Conservation (phyloP, 2,797 vertebrate species). For the Muraenolepis orangiensis region DNA sequence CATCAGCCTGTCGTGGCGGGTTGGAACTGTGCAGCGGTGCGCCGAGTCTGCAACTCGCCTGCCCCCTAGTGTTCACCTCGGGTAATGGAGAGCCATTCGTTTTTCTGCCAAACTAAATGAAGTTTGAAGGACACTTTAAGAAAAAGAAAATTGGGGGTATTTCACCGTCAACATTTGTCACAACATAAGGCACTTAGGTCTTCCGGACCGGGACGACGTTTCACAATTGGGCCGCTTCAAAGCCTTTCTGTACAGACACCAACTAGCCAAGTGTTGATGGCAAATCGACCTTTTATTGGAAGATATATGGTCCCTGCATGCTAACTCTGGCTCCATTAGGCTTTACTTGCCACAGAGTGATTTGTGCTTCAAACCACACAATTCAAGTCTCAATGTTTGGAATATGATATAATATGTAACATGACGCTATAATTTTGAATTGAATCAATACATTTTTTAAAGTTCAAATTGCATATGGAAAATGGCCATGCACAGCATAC, state of each 20-base stretch:
- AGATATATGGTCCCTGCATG: background rate
- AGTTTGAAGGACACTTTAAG: background rate
- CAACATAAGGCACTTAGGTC: background rate
- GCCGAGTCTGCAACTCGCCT: background rate
- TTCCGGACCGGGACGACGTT: background rate
- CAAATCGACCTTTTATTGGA: background rate
- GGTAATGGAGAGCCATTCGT: background rate
- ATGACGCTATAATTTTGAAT: background rate
- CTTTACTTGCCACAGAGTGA: background rate
- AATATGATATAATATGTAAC: background rate
- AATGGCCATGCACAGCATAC: background rate
- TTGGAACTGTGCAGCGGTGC: slow-evolving; percentile 9
- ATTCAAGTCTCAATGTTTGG: background rate
- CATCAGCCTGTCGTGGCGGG: too few relatives aligned
- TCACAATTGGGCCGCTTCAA: background rate
- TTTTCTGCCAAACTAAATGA: background rate
- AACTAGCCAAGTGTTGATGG: background rate
- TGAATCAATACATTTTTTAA: background rate
- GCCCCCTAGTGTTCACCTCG: slow-evolving; percentile 49
- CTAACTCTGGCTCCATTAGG: background rate
- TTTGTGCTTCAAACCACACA: background rate
- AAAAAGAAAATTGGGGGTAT: background rate
- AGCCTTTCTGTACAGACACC: background rate
- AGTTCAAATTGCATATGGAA: background rate
- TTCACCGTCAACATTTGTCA: slow-evolving; percentile 1